Conservation (phyloP, 2,113 vertebrate species). For the Elaphurus davidianus region DNA sequence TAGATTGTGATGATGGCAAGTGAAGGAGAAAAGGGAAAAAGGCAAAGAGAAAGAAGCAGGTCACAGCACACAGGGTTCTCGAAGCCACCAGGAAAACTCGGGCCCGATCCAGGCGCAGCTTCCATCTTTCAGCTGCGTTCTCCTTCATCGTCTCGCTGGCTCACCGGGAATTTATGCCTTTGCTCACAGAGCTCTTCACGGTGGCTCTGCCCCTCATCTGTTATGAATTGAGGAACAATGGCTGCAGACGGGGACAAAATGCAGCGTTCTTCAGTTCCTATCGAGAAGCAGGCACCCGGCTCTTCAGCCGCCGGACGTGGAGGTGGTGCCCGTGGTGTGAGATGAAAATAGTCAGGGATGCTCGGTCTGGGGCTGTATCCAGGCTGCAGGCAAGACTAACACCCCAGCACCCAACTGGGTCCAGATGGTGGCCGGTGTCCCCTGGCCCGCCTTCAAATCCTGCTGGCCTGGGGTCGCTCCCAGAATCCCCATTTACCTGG, state of each 20-base stretch:
- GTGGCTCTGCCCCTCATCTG: fast-evolving
- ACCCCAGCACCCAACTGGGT: fast-evolving
- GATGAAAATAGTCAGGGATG: background rate
- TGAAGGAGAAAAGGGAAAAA: fast-evolving
- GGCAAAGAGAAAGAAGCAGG: no score
- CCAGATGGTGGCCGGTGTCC: background rate
- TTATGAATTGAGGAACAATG: background rate
- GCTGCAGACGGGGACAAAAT: no score
- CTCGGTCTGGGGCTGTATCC: fast-evolving
- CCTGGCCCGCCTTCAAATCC: background rate
- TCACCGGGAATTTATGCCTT: fast-evolving
- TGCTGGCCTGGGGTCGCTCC: background rate
- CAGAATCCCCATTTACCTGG: background rate
- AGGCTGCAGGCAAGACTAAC: background rate
- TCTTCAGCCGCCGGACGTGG: fast-evolving
- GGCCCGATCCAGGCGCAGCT: fast-evolving
- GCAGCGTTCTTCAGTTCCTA: fast-evolving
- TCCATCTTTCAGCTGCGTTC: fast-evolving
- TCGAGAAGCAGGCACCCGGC: fast-evolving
- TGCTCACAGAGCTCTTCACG: background rate
- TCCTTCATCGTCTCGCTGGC: fast-evolving
- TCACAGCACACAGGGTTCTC: background rate
- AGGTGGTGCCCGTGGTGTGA: fast-evolving
- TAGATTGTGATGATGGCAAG: fast-evolving
- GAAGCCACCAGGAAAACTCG: fast-evolving